Evolutionary conservation across 2,888 invertebrate genomes (phyloP), one percentile per base, ranked within the genome.

Genomic region (Rhabditoides inermis): DNA sequence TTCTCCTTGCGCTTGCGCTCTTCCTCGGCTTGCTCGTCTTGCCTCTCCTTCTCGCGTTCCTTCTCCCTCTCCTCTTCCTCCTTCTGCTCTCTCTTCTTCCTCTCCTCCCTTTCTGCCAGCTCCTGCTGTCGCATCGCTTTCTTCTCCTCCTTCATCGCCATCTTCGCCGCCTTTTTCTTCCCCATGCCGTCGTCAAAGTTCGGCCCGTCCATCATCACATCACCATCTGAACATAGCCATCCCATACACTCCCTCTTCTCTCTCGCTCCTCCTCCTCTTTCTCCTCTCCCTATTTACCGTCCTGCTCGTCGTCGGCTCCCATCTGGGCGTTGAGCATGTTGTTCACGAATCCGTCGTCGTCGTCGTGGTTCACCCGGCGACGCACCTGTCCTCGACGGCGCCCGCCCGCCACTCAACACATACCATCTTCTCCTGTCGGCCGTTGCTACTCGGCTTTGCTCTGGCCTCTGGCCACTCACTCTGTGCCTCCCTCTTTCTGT

Each of bases 1-100:
- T 61, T 58, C 48, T 69, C 75, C 32, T 62, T 58, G 35, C 56
- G 51, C 46, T 58, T 53, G 25, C 58, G 53, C 45, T 70, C 65
- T 41, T 65, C 66, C 42, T 63, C 59, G n/a, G 45, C 63, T 30
- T 62, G 63, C 53, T 71, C 69, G 40, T 65, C 65, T n/a, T n/a
- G n/a, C n/a, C n/a, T n/a, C n/a, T 27, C 25, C 23, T 26, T 47
- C 47, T n/a, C 15, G 22, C 7, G 32, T 39, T 35, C 41, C 23
- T 20, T 23, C 39, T 22, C 18, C 20, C 25, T 41, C 40, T 15
- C 30, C 50, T 30, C n/a, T 12, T 20, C 30, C 32, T 2, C 37
- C 28, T 23, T 41, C 47, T 22, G 18, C 3, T 15, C 27, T 12
- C 23, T n/a, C 1, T 20, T 2, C 36, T 5, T 18, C 25, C 15